Base-by-base conservation (phyloP, 2,113 vertebrate genomes). In the Phyllopteryx taeniolatus region DNA sequence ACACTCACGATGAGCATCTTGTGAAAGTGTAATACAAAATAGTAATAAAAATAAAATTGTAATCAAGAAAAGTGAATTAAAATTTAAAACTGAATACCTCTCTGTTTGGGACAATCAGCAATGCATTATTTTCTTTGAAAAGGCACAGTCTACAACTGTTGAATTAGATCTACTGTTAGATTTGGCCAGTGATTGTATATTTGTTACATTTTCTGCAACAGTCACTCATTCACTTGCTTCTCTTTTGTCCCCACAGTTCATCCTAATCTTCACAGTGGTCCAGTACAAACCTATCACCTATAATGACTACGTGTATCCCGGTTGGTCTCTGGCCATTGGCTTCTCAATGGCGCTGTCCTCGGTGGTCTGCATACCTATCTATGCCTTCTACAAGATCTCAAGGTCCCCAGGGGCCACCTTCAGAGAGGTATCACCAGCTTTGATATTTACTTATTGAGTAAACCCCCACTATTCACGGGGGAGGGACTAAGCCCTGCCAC, bases 241-340 rank as follows among this genome's bases (percentile, higher is more conserved):
- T 76, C 31, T 56, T 79, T 49, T 76, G 15, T 75, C 59, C 49
- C 43, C 80, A 47, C 82, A 99, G 98, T 99, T 98, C 90, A 99
- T 99, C 86, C 92, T 99, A 87, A 88, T 99, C 85, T 99, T 99
- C 91, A 96, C 96, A 2, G 96, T 99, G 85, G 97, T 99, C 89
- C 98, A 99, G 92, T 99, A 99, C 90, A 95, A 88, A 71, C 97
- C 97, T 33, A 98, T 98, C 85, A 95, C 94, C 70, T 99, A 99
- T 90, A 98, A 98, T 0, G 86, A 97, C 35, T 98, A 98, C 0
- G 77, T 96, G 59, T 99, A 96, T 75, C 98, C 98, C 0, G 68
- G 85, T 79, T 99, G 98, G 98, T 98, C 98, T 9, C 91, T 98
- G 87, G 90, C 91, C 74, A 94, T 99, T 0, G 98, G 95, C 68